Base-by-base conservation (phyloP, 2,888 invertebrate species). In the Apocheima hispidaria region DNA sequence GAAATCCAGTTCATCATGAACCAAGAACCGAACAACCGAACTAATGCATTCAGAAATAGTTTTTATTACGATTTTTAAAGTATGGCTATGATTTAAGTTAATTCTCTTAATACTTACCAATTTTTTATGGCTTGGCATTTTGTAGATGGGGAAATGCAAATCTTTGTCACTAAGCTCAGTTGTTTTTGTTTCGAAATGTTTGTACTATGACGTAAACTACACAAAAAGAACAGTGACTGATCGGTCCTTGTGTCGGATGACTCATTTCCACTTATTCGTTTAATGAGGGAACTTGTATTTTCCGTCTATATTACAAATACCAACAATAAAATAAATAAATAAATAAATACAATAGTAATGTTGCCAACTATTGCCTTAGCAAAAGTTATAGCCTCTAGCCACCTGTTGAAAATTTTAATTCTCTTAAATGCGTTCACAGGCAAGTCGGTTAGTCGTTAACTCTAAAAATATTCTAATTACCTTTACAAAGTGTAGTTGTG, bases 41-140 rank as follows among this genome's bases (percentile, higher is more conserved):
- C 14, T 78, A 81, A 81, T 74, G 77, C 65, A 71, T 60, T 70
- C 77, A 40, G 71, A 84, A 86, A 86, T 86, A 86, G 83, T 81
- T 87, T 79, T 82, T 82, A 60, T 71, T 60, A 69, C 70, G 71
- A 71, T 73, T 73, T 77, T 70, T 69, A 52, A 46, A 21, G 50
- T 52, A 38, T n/a, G 49, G 26, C 38, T 51, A 54, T 63, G 48
- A 66, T 64, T 65, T 65, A 56, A 67, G 51, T 40, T 51, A 43
- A n/a, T 49, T 56, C 49, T 49, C 53, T 60, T 53, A 59, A 14
- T 21, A 5, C 56, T 9, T 5, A 5, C 10, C 40, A 35, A 16
- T 1, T 20, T 38, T 41, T 51, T 58, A 46, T n/a, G 33, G 46
- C 20, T 20, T 18, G 4, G 5, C 14, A 36, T 43, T 49, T 28